A percentile compares a stretch with the other conserved stretches of the same genome.
Conservation (phyloP, 2,888 invertebrate species). For the Caenorhabditis sp. region DNA sequence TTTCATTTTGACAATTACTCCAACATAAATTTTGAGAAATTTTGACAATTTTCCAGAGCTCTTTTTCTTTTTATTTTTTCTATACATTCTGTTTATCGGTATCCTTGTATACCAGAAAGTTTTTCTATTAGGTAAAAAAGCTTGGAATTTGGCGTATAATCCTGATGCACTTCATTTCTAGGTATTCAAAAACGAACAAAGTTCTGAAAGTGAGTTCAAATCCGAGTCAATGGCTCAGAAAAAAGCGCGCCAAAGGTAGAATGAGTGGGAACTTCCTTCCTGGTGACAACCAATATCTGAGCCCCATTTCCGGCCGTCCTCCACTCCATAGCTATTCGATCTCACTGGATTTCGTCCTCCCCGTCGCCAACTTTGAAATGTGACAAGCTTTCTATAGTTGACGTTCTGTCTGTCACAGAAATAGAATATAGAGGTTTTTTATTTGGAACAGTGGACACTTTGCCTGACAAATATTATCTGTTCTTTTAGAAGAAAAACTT, state of each 20-base stretch:
- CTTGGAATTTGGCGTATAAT: too few species aligned
- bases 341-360: background rate
- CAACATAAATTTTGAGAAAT: background rate
- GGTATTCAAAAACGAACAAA: background rate
- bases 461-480: background rate
- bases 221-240: background rate
- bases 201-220: too few species aligned
- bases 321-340: constrained; percentile 1
- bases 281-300: constrained; percentile 22
- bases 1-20: constrained; percentile 52
- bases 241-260: background rate
- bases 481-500: background rate
- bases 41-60: background rate
- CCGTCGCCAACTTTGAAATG: constrained; percentile 57
- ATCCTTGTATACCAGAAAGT: background rate
- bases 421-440: background rate
- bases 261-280: constrained; percentile 21
- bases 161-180: background rate
- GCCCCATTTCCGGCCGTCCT: constrained; percentile 19
- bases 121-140: too few species aligned
- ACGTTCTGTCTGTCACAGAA: constrained; percentile 40
- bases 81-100: background rate
- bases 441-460: constrained; percentile 16
- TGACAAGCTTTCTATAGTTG: constrained; percentile 41
- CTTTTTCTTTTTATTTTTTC: constrained; percentile 9